Conservation (phyloP, 2,113 vertebrate species). For the Agelaius tricolor region DNA sequence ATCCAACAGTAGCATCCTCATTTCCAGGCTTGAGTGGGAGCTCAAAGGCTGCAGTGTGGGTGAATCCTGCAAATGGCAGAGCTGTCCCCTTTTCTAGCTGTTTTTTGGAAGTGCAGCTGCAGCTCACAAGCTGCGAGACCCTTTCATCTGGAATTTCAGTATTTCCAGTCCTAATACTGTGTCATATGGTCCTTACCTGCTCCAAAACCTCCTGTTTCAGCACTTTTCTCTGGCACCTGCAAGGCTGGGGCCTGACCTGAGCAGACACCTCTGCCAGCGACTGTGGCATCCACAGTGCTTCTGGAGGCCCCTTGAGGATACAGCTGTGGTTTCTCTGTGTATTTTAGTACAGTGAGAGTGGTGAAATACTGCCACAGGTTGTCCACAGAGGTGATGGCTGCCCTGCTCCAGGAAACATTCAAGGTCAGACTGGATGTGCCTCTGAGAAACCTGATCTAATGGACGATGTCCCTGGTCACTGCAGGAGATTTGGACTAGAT, state of each 20-base stretch:
- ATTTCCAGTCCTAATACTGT: neutral
- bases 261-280: neutral
- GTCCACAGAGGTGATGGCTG: neutral
- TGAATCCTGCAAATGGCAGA: neutral
- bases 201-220: neutral
- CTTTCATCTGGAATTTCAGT: neutral
- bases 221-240: neutral
- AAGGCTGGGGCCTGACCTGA: neutral
- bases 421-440: neutral
- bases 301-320: neutral
- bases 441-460: neutral
- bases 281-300: neutral
- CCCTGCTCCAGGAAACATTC: neutral
- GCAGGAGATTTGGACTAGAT: neutral
- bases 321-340: accelerated
- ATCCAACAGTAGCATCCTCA: neutral
- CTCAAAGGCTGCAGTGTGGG: neutral
- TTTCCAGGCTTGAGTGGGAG: neutral
- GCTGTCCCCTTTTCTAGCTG: neutral
- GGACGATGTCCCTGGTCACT: neutral
- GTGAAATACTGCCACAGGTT: neutral
- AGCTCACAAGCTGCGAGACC: neutral
- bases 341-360: neutral
- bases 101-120: neutral
- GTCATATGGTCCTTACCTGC: neutral